phyloP scores from a whole-genome alignment of 30 jellyfish, hydroid and myxozoan genomes.

The Aurelia sp. region DNA sequence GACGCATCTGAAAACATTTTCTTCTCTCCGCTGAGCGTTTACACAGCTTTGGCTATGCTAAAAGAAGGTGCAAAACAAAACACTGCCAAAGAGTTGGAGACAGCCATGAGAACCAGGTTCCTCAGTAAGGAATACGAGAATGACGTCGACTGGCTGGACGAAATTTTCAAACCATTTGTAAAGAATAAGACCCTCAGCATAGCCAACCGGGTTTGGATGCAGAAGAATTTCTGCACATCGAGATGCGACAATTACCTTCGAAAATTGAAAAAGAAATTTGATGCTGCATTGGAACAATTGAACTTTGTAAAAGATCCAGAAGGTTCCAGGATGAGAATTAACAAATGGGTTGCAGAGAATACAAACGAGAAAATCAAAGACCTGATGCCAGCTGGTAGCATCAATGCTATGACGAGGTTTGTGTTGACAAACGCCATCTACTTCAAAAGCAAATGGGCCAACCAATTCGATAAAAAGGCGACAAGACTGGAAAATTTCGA shows the following conservation, averaged over 20 bases:
- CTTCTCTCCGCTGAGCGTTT: conserved; percentile 76
- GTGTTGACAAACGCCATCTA: conserved; percentile 73
- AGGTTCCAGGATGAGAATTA: conserved; percentile 37
- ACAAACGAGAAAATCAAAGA: conserved; percentile 62
- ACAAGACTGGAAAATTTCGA: conserved; percentile 28
- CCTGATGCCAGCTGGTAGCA: conserved; percentile 51
- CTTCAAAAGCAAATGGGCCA: conserved; percentile 70
- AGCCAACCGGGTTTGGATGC: conserved; percentile 85
- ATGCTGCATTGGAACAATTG: conserved; percentile 33
- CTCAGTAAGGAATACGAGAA: conserved; percentile 6
- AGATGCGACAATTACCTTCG: conserved; percentile 24
- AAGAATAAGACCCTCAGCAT: conserved; percentile 36
- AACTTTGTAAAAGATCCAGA: conserved; percentile 54
- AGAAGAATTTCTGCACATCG: conserved; percentile 36
- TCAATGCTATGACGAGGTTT: conserved; percentile 53
- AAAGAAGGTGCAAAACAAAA: conserved; percentile 62
- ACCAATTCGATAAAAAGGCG: conserved; percentile 28
- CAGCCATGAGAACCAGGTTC: conserved; percentile 38
- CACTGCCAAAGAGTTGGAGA: conserved; percentile 59
- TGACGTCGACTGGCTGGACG: not conserved
- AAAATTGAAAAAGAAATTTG: conserved; percentile 6
- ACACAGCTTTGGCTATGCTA: conserved; percentile 72
- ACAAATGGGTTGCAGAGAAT: conserved; percentile 72
- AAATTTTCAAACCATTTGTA: conserved; percentile 31
- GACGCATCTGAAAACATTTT: conserved; percentile 45